Conservation (phyloP, 2,113 vertebrate genomes). For the Hippotragus niger region DNA sequence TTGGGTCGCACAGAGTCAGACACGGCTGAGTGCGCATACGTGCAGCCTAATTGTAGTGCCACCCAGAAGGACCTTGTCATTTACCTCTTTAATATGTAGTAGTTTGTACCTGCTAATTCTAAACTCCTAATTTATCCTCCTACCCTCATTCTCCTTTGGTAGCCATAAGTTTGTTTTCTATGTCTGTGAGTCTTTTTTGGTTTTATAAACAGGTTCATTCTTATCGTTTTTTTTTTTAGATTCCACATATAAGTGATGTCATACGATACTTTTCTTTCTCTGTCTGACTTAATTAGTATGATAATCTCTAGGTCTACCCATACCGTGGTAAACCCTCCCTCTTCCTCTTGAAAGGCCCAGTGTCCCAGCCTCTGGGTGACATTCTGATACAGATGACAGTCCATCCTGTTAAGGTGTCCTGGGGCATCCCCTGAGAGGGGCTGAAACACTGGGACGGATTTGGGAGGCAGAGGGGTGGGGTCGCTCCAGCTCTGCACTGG, state of each 20-base stretch:
- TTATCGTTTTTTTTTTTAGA: not conserved
- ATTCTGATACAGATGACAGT: not conserved
- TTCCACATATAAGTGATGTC: not conserved
- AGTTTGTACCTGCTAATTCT: not conserved
- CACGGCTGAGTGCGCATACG: accelerated
- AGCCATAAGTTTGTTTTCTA: not conserved
- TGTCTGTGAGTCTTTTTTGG: not conserved
- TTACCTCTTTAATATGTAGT: not conserved
- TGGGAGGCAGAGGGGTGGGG: not conserved
- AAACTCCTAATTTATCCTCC: not conserved
- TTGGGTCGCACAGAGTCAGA: no score
- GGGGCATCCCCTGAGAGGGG: not conserved
- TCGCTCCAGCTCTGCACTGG: not conserved
- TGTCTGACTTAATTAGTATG: not conserved
- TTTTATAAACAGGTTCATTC: not conserved
- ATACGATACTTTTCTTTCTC: not conserved
- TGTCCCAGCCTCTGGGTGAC: not conserved
- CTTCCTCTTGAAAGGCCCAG: not conserved
- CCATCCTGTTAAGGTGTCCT: accelerated
- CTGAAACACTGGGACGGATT: not conserved
- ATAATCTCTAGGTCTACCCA: not conserved
- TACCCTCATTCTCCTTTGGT: not conserved
- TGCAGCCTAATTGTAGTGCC: not conserved
- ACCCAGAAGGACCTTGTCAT: not conserved
- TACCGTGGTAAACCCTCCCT: accelerated